Evolutionary conservation across 2,888 invertebrate genomes (phyloP).

Genomic region (Aphrophora alni): DNA sequence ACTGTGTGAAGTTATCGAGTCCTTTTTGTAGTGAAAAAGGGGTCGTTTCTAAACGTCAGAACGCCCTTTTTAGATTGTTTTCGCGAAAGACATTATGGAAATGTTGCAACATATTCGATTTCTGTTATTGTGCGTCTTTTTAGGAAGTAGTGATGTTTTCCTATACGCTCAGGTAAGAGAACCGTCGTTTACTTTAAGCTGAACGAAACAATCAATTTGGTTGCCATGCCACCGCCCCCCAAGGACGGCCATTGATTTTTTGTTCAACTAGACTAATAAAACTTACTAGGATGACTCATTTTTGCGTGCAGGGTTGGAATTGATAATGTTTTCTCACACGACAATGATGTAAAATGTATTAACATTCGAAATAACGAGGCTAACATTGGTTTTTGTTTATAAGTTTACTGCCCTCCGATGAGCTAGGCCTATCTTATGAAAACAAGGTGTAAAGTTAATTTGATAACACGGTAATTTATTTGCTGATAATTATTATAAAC

Average conservation of each 20-base stretch:
- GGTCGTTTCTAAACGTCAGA: neutral
- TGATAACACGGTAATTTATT: no score
- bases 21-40: neutral
- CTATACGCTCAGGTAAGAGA: neutral
- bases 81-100: neutral
- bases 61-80: neutral
- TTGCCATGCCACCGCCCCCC: constrained; percentile 9
- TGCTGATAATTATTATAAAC: no score
- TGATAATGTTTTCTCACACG: neutral
- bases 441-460: no score
- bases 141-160: neutral
- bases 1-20: neutral
- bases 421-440: no score
- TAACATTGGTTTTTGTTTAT: no score
- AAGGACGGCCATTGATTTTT: constrained; percentile 9
- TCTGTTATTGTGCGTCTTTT: neutral
- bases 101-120: constrained; percentile 1
- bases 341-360: no score
- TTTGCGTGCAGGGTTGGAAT: neutral
- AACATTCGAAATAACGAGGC: no score
- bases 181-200: neutral
- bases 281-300: neutral
- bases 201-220: constrained; percentile 9
- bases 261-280: neutral
- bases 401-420: no score